Percentiles rank a stretch among this genome's conserved stretches.
Evolutionary conservation across 2,113 vertebrate genomes (phyloP).

Genomic region (Eulacestoma nigropectus): DNA sequence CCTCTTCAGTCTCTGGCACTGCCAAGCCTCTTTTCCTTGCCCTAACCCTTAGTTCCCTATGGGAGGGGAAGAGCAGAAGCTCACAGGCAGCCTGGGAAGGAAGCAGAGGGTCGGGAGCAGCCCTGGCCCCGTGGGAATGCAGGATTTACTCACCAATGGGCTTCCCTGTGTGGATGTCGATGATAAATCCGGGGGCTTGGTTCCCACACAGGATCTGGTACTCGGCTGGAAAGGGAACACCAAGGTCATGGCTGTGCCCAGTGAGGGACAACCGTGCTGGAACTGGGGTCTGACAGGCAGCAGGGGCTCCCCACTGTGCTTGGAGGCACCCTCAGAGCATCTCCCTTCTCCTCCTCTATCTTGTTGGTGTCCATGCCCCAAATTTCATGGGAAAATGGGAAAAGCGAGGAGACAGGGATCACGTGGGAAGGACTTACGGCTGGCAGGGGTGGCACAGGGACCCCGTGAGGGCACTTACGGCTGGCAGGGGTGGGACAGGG

Average conservation of each 20-base stretch:
- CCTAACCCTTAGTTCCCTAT: neutral
- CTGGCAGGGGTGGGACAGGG: conserved; percentile 87
- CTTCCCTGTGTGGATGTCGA: conserved; percentile 88
- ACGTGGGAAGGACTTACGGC: conserved; percentile 63
- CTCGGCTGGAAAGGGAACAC: conserved; percentile 70
- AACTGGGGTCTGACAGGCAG: neutral
- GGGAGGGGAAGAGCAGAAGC: neutral
- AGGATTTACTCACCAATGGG: conserved; percentile 77
- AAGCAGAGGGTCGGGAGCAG: neutral
- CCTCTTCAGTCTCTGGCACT: neutral
- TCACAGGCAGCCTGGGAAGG: neutral
- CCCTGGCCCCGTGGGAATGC: neutral
- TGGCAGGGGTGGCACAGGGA: conserved; percentile 85
- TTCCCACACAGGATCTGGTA: conserved; percentile 90
- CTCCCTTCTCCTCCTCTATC: too few relatives aligned
- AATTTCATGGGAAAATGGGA: neutral
- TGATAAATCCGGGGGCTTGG: conserved; percentile 87
- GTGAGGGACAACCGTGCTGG: rapidly evolving
- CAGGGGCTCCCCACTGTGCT: neutral
- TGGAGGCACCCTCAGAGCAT: rapidly evolving
- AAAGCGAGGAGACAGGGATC: rapidly evolving
- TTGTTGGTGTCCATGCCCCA: neutral
- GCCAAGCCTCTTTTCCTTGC: neutral
- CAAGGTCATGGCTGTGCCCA: neutral
- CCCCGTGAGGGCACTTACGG: conserved; percentile 56